Base-by-base conservation (phyloP, 2,888 invertebrate genomes). In the Drosophila emarginata region DNA sequence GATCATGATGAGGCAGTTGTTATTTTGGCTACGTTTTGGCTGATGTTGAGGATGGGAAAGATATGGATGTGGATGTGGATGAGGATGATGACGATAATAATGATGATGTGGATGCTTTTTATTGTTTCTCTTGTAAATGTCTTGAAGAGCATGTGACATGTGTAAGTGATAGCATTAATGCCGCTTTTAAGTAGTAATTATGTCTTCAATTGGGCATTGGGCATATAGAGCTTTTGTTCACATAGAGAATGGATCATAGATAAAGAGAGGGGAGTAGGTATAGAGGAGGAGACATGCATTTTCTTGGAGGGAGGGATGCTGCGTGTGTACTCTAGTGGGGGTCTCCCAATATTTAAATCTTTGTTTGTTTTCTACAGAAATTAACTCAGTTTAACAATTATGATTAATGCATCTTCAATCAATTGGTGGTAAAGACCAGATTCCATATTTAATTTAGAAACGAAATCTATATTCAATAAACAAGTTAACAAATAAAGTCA, bases 131-230 rank as follows among this genome's bases (percentile, higher is more conserved):
- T 45, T 45, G 66, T 86, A 88, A 54, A 86, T 86, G 87, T 79
- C 72, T 65, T 76, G 87, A 85, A 72, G 63, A 78, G 70, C 84
- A 77, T 85, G 84, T 85, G 84, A 85, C 84, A 85, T 88, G 84
- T 85, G 84, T 85, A 85, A 85, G 88, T 88, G 87, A 87, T 85
- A 85, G 85, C 79, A 78, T 87, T 84, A 87, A 85, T 87, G 84
- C 88, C 59, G 83, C 84, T 79, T 87, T 85, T 88, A 87, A 85
- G 83, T 84, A 87, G 86, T 85, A 85, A 85, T 88, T 88, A 87
- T 88, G 76, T 67, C 85, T 80, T 81, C 84, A 88, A 84, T 88
- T 86, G 88, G 73, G 75, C 76, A 74, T 71, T 71, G 72, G 72
- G 45, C 51, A 45, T 7, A 26, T 40, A 39, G 14, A 26, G 23